A percentile compares a stretch with the other conserved stretches of the same genome.
These are phyloP conservation scores for Prionace glauca DNA, from an alignment of 2,797 vertebrate species.

Conservation along the genomic window DNA sequence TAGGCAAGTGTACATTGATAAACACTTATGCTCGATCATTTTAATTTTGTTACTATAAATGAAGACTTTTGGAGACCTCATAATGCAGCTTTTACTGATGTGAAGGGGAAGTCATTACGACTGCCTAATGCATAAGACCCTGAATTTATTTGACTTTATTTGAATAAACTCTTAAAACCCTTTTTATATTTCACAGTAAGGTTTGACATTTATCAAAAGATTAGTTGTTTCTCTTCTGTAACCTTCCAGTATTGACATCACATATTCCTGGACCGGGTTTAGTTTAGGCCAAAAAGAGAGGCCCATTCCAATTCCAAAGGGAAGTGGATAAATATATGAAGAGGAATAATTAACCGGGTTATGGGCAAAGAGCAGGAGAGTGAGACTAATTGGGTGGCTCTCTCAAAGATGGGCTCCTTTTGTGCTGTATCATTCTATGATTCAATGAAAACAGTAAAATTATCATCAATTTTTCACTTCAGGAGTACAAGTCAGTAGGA, in stretches of 20 bases:
- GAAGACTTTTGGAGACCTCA: not conserved
- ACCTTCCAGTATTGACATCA: not conserved
- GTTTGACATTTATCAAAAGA: not conserved
- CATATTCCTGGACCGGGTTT: not conserved
- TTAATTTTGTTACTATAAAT: not conserved
- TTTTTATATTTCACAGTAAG: not conserved
- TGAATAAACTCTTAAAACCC: not conserved
- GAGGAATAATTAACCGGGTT: not conserved
- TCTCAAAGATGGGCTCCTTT: not conserved
- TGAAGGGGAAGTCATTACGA: not conserved
- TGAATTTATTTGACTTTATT: not conserved
- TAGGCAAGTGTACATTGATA: not conserved
- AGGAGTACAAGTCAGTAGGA: not conserved
- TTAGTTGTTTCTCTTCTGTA: not conserved
- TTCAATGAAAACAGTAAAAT: slow-evolving; percentile 5
- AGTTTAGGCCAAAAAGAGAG: not conserved
- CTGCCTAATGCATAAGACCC: not conserved
- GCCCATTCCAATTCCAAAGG: not conserved
- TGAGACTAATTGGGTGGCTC: not conserved
- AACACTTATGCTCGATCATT: not conserved
- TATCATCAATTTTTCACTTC: not conserved
- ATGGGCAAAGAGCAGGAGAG: not conserved
- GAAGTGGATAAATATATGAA: not conserved
- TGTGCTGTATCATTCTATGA: not conserved
- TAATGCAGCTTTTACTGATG: not conserved